These are phyloP conservation scores for Calyptommatus sinebrachiatus DNA, from an alignment of 2,113 vertebrate genomes.

Conservation along the genomic window DNA sequence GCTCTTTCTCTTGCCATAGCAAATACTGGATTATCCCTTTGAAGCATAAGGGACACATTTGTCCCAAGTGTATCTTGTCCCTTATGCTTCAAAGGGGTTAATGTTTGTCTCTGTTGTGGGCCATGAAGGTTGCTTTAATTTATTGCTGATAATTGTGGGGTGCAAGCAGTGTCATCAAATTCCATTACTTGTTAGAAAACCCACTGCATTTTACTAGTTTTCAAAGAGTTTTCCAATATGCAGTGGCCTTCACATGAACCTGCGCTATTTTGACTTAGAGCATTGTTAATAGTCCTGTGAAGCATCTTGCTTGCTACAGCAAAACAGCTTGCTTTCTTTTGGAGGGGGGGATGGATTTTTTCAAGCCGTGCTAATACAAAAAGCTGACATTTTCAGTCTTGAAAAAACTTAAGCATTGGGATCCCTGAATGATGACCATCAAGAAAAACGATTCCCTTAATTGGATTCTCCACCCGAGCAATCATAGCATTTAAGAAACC, in stretches of 20 bases:
- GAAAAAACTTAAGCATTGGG: background rate
- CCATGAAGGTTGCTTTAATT: background rate
- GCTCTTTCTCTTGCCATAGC: background rate
- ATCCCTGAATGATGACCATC: background rate
- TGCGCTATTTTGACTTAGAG: background rate
- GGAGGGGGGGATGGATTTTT: background rate
- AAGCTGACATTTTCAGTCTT: background rate
- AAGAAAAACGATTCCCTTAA: conserved; percentile 13
- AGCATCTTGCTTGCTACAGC: background rate
- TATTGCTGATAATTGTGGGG: conserved; percentile 32
- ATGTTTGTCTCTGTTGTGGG: background rate
- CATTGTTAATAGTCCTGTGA: background rate
- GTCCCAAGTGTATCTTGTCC: no score
- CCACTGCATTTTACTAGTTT: background rate
- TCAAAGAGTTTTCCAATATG: background rate
- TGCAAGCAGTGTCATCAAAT: background rate
- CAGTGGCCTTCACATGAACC: background rate
- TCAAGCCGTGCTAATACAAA: background rate
- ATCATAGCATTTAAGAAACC: background rate
- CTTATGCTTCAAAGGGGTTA: background rate
- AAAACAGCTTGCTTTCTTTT: background rate
- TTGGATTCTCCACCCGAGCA: conserved; percentile 25
- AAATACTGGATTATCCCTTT: no score
- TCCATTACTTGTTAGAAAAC: background rate
- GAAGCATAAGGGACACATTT: no score